Evolutionary conservation across 2,888 invertebrate species (phyloP), one percentile per base, ranked within the genome.

Genomic region (Melanotus villosus): DNA sequence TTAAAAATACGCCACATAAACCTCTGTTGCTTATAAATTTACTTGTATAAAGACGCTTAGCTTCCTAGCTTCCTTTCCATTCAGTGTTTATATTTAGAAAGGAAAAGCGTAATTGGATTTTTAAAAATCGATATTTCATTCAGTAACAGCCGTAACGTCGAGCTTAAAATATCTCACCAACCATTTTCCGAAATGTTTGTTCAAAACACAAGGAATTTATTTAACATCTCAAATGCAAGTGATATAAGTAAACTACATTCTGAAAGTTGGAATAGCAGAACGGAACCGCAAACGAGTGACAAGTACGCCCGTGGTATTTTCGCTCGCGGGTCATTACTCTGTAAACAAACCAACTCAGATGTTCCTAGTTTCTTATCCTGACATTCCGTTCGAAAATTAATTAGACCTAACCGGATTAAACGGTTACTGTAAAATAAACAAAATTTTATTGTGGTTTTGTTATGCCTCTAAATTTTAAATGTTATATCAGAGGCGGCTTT

Each of bases 251-350:
- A 60, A 60, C 36, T 52, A 16, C 50, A 50, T 23, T 26, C 50
- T 23, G 50, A 59, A 45, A 50, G 47, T 36, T 50, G 34, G 62
- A 47, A 62, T 45, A 43, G 45, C 32, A 62, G 50, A 62, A 62
- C 52, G 47, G 60, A 50, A 50, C 45, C 50, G 43, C 45, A 47
- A 60, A 50, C 60, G 52, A 62, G 62, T 47, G 62, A 62, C 62
- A 62, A 52, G 62, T 60, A 56, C 57, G 36, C 18, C 47, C 58
- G 57, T 18, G 72, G 69, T 72, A 72, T 72, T 72, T 72, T 72
- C 63, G 72, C 69, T 64, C 54, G 57, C 63, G 52, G 72, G 72
- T 72, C 72, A 69, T 69, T 72, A 69, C 69, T 66, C 72, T 59
- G 72, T 69, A 72, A 69, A 72, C 72, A 69, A 69, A 72, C 65